These are phyloP conservation scores for Camponotus pennsylvanicus DNA, from an alignment of 1,140 invertebrate species.

Conservation along the genomic window DNA sequence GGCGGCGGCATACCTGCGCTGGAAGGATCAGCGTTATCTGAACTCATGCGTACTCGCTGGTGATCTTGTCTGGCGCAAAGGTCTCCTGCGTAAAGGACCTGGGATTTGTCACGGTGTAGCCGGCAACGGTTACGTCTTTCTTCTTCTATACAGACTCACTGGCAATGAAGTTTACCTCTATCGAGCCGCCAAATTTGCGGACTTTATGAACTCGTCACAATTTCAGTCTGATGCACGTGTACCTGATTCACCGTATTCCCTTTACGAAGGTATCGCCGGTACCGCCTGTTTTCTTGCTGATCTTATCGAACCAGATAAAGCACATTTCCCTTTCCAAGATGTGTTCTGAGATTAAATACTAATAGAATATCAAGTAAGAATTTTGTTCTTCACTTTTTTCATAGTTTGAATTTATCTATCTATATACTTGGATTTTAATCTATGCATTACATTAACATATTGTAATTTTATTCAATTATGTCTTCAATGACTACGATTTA, in stretches of 20 bases:
- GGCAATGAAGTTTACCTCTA: constrained; percentile 90
- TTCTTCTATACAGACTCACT: constrained; percentile 93
- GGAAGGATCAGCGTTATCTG: constrained; percentile 92
- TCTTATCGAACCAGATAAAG: constrained; percentile 90
- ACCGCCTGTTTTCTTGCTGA: constrained; percentile 94
- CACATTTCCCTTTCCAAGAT: constrained; percentile 95
- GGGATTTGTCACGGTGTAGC: constrained; percentile 95
- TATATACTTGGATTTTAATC: too few species aligned
- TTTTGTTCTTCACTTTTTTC: too few species aligned
- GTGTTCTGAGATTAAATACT: constrained; percentile 86
- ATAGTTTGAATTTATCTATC: too few species aligned
- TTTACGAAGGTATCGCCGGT: constrained; percentile 95
- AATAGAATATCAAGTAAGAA: too few species aligned
- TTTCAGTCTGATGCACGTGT: constrained; percentile 90
- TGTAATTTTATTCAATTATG: too few species aligned
- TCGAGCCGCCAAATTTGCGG: constrained; percentile 92
- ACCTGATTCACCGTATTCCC: constrained; percentile 93
- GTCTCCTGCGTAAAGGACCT: constrained; percentile 93
- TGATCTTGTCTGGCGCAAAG: constrained; percentile 93
- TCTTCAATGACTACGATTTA: too few species aligned
- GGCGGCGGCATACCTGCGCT: constrained; percentile 92
- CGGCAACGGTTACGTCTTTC: constrained; percentile 94
- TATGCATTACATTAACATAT: too few species aligned
- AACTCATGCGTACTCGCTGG: constrained; percentile 89
- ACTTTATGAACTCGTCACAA: constrained; percentile 90